Conservation (phyloP, 64 coral and sea anemone genomes). For the Pocillopora damicornis region DNA sequence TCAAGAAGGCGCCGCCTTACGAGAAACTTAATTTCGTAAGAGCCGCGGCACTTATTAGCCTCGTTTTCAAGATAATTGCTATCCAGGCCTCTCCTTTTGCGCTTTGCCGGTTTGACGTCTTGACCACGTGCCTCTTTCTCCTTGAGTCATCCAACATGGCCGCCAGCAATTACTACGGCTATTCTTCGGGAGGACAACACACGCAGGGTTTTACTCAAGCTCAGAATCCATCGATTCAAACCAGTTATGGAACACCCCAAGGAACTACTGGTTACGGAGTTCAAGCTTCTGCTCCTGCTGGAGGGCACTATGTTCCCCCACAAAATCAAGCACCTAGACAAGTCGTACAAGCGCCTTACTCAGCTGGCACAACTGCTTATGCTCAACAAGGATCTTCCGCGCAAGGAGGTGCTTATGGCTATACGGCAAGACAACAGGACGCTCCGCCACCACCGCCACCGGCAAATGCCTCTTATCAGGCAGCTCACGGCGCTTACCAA, state of each 20-base stretch:
- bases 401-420: conserved; percentile 90
- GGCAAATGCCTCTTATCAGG: conserved; percentile 74
- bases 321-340: conserved; percentile 74
- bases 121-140: conserved; percentile 75
- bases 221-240: conserved; percentile 97
- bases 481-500: conserved; percentile 76
- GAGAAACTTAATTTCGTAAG: background rate
- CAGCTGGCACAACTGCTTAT: conserved; percentile 72
- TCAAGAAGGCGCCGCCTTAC: too few relatives aligned
- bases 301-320: conserved; percentile 81
- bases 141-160: conserved; percentile 78
- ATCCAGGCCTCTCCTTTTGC: background rate
- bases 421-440: conserved; percentile 95
- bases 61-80: background rate
- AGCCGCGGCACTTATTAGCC: background rate
- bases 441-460: conserved; percentile 92
- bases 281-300: conserved; percentile 78
- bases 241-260: conserved; percentile 91
- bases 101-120: conserved; percentile 21
- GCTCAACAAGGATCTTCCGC: conserved; percentile 59
- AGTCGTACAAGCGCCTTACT: conserved; percentile 72
- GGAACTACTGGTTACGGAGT: conserved; percentile 89
- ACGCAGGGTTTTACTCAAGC: conserved; percentile 96
- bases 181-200: conserved; percentile 94
- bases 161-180: conserved; percentile 91